Evolutionary conservation across 2,113 vertebrate species (phyloP).

Genomic region (Talpa occidentalis): DNA sequence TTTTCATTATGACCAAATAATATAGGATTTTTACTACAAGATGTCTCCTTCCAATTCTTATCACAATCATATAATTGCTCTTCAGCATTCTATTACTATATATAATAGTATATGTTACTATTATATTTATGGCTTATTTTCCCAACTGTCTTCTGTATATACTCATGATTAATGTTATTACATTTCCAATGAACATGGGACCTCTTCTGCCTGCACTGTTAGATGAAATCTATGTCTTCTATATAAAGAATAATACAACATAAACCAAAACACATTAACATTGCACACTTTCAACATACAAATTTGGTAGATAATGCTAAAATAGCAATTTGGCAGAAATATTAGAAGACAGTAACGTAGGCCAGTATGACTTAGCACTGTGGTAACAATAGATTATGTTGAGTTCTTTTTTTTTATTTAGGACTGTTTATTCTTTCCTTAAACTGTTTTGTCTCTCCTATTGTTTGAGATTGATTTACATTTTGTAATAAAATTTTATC

Average conservation of each 20-base stretch:
- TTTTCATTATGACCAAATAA: neutral
- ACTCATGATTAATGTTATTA: neutral
- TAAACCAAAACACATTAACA: neutral
- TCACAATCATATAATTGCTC: neutral
- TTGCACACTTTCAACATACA: neutral
- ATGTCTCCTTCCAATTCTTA: neutral
- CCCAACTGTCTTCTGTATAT: neutral
- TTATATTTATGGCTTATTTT: neutral
- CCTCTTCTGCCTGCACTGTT: neutral
- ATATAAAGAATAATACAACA: neutral
- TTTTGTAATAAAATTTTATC: neutral
- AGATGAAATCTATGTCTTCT: neutral
- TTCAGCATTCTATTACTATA: neutral
- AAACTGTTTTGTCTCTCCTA: neutral
- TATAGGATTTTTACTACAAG: neutral
- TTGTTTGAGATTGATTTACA: neutral
- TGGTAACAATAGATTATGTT: neutral
- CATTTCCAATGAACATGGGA: accelerated
- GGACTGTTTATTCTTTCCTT: neutral
- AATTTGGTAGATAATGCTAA: neutral
- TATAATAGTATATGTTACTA: neutral
- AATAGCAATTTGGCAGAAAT: accelerated
- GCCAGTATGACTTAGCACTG: neutral
- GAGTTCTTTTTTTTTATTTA: neutral
- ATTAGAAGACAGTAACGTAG: neutral